Base-by-base conservation (phyloP, 1,140 invertebrate species). In the Pogonognathellus flavescens region DNA sequence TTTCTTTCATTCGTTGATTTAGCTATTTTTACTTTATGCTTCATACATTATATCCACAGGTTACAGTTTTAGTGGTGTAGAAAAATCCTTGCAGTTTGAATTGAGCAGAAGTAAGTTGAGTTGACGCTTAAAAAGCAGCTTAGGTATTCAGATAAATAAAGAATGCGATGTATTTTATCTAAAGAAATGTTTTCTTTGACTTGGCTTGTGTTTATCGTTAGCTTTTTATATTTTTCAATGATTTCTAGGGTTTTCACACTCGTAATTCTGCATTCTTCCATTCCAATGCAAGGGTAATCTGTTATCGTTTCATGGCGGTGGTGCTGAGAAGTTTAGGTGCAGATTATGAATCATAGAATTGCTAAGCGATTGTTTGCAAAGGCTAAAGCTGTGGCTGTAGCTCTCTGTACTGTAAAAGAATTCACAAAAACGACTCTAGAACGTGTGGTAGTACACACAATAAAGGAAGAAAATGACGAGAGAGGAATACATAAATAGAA, bases 211-310 rank as follows among this genome's bases (percentile, higher is more conserved):
- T 9, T 70, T 20, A 14, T 49, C 25, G 41, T 41, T 6, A 41
- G 31, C 31, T 41, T 41, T 76, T 3, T 49, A 41, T 16, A 18
- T 31, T 76, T 76, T 76, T 31, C 49, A 31, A 49, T 49, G 70
- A 76, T 76, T 76, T 76, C 70, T 50, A 76, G 41, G 22, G 16
- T 76, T 76, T 76, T 76, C 70, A 76, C 70, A 76, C 70, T 76
- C 1, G 31, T 41, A 76, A 76, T 50, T n/a, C 70, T 31, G 16
- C 16, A 50, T 76, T 76, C 31, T 76, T 76, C 31, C 31, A 41
- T 41, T 50, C 1, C 1, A 55, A 14, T 55, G 11, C 7, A 13
- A 49, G 7, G 18, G 16, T 76, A 76, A 76, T 76, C 70, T 76
- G 41, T 76, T 41, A 49, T 4, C 70, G n/a, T 50, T 49, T 25